Conservation (phyloP, 2,888 invertebrate species). For the Galeopsomyia nigrocyanea region DNA sequence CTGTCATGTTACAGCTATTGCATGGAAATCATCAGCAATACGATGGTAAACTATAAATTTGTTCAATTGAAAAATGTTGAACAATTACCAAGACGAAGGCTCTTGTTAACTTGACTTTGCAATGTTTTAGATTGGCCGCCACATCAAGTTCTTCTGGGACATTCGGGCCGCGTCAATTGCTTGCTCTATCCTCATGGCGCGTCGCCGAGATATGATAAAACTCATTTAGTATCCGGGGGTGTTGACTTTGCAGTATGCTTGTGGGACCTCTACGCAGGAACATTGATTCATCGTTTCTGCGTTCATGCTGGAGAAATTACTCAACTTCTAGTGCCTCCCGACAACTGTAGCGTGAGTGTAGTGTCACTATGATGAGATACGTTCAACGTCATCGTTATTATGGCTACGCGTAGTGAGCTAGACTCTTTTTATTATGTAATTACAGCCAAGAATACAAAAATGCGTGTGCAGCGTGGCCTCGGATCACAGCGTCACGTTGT, state of each 20-base stretch:
- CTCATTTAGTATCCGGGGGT: conserved; percentile 94
- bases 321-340: conserved; percentile 94
- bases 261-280: conserved; percentile 94
- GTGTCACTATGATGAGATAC: too few species aligned
- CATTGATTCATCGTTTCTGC: conserved; percentile 92
- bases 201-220: conserved; percentile 88
- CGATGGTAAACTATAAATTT: conserved; percentile 71
- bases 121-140: conserved; percentile 84
- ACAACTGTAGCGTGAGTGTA: conserved; percentile 83
- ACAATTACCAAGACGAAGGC: too few species aligned
- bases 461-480: conserved; percentile 97
- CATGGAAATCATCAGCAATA: conserved; percentile 88
- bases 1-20: conserved; percentile 92
- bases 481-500: conserved; percentile 96
- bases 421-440: conserved; percentile 44
- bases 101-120: too few species aligned
- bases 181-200: conserved; percentile 95
- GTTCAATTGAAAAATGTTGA: conserved; percentile 2
- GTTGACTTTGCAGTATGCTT: conserved; percentile 97
- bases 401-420: background rate
- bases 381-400: background rate
- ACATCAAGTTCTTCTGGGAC: conserved; percentile 89
- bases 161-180: conserved; percentile 94
- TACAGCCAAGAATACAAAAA: conserved; percentile 89
- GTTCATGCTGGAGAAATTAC: conserved; percentile 98